Evolutionary conservation across 1,140 invertebrate species (phyloP).

Genomic region (Drosophila repletoides): DNA sequence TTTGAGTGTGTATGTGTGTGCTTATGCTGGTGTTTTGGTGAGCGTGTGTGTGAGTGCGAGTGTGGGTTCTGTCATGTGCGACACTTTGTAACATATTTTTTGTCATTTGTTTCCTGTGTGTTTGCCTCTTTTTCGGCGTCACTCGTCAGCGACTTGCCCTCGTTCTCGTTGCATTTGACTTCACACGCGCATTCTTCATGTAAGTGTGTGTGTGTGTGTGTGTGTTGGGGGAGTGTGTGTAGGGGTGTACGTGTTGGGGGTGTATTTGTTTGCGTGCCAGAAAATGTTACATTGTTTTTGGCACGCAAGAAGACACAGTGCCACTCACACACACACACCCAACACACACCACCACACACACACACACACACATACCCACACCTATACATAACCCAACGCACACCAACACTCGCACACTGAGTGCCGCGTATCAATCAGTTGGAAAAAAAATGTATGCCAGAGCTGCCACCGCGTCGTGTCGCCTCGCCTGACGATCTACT

Average conservation of each 20-base stretch:
- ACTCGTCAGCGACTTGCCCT: constrained; percentile 45
- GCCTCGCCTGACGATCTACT: background rate
- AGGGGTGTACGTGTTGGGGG: background rate
- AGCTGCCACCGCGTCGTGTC: constrained; percentile 20
- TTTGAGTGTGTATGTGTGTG: constrained; percentile 2
- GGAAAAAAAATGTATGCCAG: constrained; percentile 33
- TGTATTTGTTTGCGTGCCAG: constrained; percentile 14
- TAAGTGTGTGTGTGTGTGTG: constrained; percentile 7
- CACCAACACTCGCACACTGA: background rate
- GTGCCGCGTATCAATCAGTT: constrained; percentile 70
- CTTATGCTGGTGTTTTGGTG: constrained; percentile 1
- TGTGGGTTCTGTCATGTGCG: constrained; percentile 56
- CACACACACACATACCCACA: background rate
- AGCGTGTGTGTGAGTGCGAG: constrained; percentile 19
- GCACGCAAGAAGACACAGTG: constrained; percentile 57
- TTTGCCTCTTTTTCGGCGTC: constrained; percentile 68
- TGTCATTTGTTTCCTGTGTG: constrained; percentile 68
- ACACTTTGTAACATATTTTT: constrained; percentile 80
- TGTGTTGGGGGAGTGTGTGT: background rate
- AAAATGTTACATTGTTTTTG: constrained; percentile 68
- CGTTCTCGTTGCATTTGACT: constrained; percentile 17
- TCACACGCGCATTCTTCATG: constrained; percentile 26
- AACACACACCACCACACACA: background rate
- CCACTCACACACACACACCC: constrained; percentile 8
- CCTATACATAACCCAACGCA: background rate